Base-by-base conservation (phyloP, 1,140 invertebrate genomes). In the Bombyx mandarina region DNA sequence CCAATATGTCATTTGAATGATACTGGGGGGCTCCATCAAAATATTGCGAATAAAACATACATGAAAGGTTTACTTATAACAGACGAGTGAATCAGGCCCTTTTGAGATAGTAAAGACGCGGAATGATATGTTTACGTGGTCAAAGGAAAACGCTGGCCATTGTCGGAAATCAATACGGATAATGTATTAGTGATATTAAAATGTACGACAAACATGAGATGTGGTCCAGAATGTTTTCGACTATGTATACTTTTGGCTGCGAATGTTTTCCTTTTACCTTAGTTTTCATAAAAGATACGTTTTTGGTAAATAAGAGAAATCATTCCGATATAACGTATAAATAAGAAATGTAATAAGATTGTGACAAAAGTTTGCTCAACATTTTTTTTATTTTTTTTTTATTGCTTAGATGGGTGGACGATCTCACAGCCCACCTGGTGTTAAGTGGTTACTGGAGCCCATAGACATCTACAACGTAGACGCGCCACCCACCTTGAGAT, bases 141-240 rank as follows among this genome's bases (percentile, higher is more conserved):
- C 71, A 74, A 76, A 81, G 68, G 73, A 70, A 63, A 70, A 54
- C 67, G 73, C 69, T 59, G 49, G 55, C 75, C 61, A 75, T 78
- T 79, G 77, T 77, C 60, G 67, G 55, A 65, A 73, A 81, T 79
- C 71, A 67, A 82, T 82, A 77, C 69, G 71, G 75, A 75, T 76
- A 78, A 81, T 82, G 71, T 79, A 81, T 83, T 81, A 81, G 71
- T 75, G 72, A 81, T 82, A 82, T 82, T 79, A 81, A 83, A 83
- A 77, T 73, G 75, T 77, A 65, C 63, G 59, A 62, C 56, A 58
- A 69, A 70, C 72, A 52, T 61, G 65, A 73, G 43, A 26, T 71
- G 73, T 75, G 66, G 79, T 73, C 54, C 64, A 59, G 51, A 56
- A 59, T 71, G 71, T 74, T 77, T 69, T 70, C 8, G 22, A 49